Conservation (phyloP, 2,797 vertebrate species). For the Hemitrygon akajei region DNA sequence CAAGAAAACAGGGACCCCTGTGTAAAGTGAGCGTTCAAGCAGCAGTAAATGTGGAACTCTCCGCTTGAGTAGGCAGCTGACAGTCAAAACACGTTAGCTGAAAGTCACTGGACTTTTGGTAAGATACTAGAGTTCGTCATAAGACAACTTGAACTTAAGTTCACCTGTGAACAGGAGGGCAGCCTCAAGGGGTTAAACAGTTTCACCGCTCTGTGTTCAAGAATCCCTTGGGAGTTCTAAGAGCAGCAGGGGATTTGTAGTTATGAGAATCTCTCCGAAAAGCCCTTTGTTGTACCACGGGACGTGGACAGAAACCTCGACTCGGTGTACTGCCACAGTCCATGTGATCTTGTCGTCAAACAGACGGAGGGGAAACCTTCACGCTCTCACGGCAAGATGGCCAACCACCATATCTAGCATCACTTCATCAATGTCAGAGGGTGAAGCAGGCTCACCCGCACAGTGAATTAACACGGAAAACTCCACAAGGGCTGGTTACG, state of each 20-base stretch:
- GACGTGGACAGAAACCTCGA: background rate
- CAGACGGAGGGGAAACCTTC: too few species aligned
- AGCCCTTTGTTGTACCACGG: background rate
- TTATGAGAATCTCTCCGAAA: background rate
- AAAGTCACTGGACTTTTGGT: background rate
- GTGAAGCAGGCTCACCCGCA: background rate
- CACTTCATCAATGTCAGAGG: too few species aligned
- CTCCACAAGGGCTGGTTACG: too few species aligned
- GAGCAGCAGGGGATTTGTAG: background rate
- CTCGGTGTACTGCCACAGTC: background rate
- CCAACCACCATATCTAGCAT: too few species aligned
- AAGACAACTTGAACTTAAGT: background rate
- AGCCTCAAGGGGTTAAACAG: background rate
- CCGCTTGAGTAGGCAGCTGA: too few species aligned
- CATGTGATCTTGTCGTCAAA: background rate
- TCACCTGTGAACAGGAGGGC: background rate
- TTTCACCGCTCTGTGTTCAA: background rate
- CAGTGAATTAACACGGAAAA: too few species aligned
- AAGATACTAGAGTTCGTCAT: too few species aligned
- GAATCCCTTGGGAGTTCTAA: background rate
- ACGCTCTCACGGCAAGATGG: too few species aligned
- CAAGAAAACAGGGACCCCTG: too few species aligned
- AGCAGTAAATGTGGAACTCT: background rate
- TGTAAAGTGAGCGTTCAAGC: background rate
- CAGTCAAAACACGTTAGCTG: background rate